Base-by-base conservation (phyloP, 1,140 invertebrate genomes). In the Zaprionus gabonicus region DNA sequence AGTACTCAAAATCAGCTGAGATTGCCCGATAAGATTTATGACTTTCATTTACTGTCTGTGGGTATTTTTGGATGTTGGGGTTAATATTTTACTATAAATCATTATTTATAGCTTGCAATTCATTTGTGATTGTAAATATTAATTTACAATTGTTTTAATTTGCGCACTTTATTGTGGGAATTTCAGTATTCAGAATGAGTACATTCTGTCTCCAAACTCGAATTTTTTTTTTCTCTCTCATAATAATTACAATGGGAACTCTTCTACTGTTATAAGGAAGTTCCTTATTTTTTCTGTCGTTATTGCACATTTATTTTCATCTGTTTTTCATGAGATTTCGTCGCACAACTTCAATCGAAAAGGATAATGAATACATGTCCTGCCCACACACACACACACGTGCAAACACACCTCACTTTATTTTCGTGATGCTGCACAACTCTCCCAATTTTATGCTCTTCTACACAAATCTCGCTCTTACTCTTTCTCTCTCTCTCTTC, bases 361-460 rank as follows among this genome's bases (percentile, higher is more conserved):
- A 79, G 79, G 82, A 82, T 66, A 76, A 76, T 76, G 53, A 64
- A 77, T 71, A 72, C 66, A 46, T 70, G 34, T 53, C 81, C 78
- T 84, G 73, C 78, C 62, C 36, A 44, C 44, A 63, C 59, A 51
- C 55, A 68, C 46, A 63, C 34, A 58, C 44, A 67, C 15, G 13
- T 34, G 13, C 12, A 41, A 17, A 25, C 28, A 20, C 23, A 28
- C n/a, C 23, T 56, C 17, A 27, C 27, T 25, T 38, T 65, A 4
- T 25, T 38, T 44, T 53, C 46, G 27, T 51, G 79, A 90, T 67
- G 84, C 84, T 88, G 84, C 84, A 88, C 68, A 88, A 88, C 85
- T 87, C 83, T 81, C 83, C 75, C 66, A 65, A 49, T 65, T 69
- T 9, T 36, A 55, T 57, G 59, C 69, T 58, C 59, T 71, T 55